Conservation (phyloP, 1,140 invertebrate genomes). For the Scaptomyza graminum region DNA sequence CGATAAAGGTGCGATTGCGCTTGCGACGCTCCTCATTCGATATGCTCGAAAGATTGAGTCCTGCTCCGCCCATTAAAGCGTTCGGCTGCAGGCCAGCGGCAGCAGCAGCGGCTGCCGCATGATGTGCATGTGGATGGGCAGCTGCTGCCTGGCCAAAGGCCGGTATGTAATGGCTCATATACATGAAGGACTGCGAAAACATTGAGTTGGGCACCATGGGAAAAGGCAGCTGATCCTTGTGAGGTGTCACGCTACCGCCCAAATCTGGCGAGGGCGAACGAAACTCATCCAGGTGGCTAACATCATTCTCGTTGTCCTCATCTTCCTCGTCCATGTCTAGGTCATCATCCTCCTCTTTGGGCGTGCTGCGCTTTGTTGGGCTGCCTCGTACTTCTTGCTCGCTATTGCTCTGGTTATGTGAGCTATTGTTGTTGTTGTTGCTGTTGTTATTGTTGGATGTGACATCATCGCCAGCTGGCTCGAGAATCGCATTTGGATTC, state of each 20-base stretch:
- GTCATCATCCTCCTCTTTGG: slow-evolving; percentile 83
- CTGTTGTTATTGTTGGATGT: slow-evolving; percentile 20
- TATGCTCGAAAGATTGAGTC: slow-evolving; percentile 86
- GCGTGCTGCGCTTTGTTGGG: slow-evolving; percentile 70
- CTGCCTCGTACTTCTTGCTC: slow-evolving; percentile 29
- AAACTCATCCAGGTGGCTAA: slow-evolving; percentile 79
- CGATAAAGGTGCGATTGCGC: slow-evolving; percentile 98
- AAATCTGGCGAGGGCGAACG: slow-evolving; percentile 78
- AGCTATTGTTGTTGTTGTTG: slow-evolving; percentile 50
- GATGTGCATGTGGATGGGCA: slow-evolving; percentile 83
- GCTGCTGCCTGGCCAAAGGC: slow-evolving; percentile 83
- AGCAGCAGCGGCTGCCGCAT: slow-evolving; percentile 74
- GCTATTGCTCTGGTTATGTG: slow-evolving; percentile 84
- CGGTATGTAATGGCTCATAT: slow-evolving; percentile 94
- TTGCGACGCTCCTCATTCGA: slow-evolving; percentile 93
- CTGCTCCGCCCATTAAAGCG: slow-evolving; percentile 83
- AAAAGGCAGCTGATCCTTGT: slow-evolving; percentile 85
- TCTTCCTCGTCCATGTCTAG: slow-evolving; percentile 83
- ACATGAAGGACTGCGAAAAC: slow-evolving; percentile 94
- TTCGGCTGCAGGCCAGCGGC: slow-evolving; percentile 75
- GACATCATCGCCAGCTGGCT: not conserved
- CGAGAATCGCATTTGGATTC: slow-evolving; percentile 1
- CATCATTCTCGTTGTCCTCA: slow-evolving; percentile 81
- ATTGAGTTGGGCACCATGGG: slow-evolving; percentile 92
- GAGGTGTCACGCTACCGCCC: slow-evolving; percentile 50